phyloP scores from a whole-genome alignment of 92 coral and sea anemone genomes.

The Heteractis magnifica region DNA sequence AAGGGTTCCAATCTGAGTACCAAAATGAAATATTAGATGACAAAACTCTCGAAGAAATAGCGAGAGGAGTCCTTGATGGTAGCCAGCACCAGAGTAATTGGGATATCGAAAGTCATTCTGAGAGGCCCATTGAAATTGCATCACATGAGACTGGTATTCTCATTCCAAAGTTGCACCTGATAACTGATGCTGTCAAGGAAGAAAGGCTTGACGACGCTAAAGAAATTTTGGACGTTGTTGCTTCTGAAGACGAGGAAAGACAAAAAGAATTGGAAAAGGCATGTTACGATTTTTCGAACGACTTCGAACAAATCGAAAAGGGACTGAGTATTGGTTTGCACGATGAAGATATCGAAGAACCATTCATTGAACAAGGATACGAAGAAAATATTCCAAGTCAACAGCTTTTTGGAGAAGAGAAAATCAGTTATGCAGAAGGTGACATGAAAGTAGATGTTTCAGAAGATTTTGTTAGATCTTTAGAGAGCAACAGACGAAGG shows the following conservation, averaged over 20 bases:
- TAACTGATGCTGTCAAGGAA: slow-evolving; percentile 1
- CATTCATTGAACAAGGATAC: not conserved
- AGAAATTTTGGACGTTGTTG: not conserved
- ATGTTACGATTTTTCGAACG: slow-evolving; percentile 9
- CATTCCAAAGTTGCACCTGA: not conserved
- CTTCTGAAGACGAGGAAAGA: slow-evolving; percentile 11
- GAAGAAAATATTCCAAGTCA: not conserved
- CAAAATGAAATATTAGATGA: not conserved
- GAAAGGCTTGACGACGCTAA: not conserved
- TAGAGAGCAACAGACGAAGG: slow-evolving; percentile 24
- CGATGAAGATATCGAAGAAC: not conserved
- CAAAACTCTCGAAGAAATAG: not conserved
- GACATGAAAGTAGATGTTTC: not conserved
- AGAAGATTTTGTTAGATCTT: slow-evolving; percentile 8
- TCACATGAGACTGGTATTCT: not conserved
- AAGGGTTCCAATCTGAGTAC: slow-evolving; percentile 1
- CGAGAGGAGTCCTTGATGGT: not conserved
- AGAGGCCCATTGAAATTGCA: not conserved
- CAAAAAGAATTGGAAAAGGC: slow-evolving; percentile 12
- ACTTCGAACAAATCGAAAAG: slow-evolving; percentile 19
- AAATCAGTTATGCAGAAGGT: not conserved
- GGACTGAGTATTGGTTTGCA: not conserved
- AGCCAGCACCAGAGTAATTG: not conserved
- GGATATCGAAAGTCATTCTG: not conserved
- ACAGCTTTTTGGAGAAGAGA: not conserved